Evolutionary conservation across 2,113 vertebrate genomes (phyloP), one percentile per base, ranked within the genome.

Genomic region (Rhynchopsitta pachyrhyncha): DNA sequence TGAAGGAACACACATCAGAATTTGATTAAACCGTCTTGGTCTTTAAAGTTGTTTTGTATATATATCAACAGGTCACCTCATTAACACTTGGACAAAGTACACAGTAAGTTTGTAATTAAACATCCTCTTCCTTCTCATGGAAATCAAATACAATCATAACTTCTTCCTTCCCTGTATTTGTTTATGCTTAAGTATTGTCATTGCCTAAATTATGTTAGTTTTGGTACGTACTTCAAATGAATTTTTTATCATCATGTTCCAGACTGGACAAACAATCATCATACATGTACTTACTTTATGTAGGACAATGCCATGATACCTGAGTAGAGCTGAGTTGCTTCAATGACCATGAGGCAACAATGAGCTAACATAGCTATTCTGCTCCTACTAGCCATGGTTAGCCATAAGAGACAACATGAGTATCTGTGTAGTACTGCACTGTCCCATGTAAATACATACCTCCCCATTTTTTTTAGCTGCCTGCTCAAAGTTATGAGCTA

Each of bases 51-150:
- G 64, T 86, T 96, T 81, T 97, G 91, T 97, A 41, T 96, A 77
- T 92, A 62, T 86, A 87, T 49, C 46, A 75, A 69, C 70, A 89
- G 39, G 57, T 85, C 70, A 86, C 20, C 67, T 97, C 64, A 87
- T 93, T 97, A 96, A 93, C 90, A 75, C 44, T 97, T 95, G 92
- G 95, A 96, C 96, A 91, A 96, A 97, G 93, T 94, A 97, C 97
- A 97, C 90, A 97, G 93, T 93, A 94, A 92, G 44, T 95, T 91
- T 95, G 74, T 71, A 90, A 92, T 95, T 94, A 96, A 96, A 97
- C 94, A 96, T 97, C 97, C 96, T 97, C 17, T 96, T 94, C 88
- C 95, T 95, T 96, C 94, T 71, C 64, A 64, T 90, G 86, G 62
- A 95, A 96, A 94, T 95, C 90, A 88, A 95, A 93, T 86, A 91